Evolutionary conservation across 2,888 invertebrate species (phyloP).

Genomic region (Nudaria mundana): DNA sequence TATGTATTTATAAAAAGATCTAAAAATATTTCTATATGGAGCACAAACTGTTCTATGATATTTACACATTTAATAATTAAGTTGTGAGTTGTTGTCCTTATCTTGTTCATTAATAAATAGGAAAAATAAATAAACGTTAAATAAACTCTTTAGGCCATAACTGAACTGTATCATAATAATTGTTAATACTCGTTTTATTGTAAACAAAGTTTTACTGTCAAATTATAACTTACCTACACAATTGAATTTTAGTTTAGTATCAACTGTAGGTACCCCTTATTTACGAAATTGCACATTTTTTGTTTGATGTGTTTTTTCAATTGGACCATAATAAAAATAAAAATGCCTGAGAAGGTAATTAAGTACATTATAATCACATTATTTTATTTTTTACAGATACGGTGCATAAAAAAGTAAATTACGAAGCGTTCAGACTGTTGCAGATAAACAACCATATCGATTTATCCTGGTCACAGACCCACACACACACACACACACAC

Average conservation of each 20-base stretch:
- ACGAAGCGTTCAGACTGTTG: conserved; percentile 42
- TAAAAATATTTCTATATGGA: too few species aligned
- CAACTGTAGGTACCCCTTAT: conserved; percentile 37
- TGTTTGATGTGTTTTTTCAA: too few species aligned
- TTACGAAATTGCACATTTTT: conserved; percentile 36
- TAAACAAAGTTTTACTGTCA: background rate
- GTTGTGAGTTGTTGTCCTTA: too few species aligned
- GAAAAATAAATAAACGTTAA: background rate
- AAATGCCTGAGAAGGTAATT: conserved; percentile 45
- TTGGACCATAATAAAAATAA: too few species aligned
- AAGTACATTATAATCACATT: conserved; percentile 58
- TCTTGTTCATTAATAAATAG: background rate
- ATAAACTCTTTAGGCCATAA: background rate
- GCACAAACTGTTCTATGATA: too few species aligned
- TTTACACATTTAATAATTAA: too few species aligned
- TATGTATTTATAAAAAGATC: too few species aligned
- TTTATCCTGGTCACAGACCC: conserved; percentile 5
- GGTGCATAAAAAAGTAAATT: conserved; percentile 61
- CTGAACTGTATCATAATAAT: background rate
- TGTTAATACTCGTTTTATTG: background rate
- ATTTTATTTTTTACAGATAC: conserved; percentile 50
- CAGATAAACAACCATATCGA: conserved; percentile 46
- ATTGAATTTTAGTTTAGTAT: conserved; percentile 27
- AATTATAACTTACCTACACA: conserved; percentile 8
- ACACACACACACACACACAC: too few species aligned